Evolutionary conservation across 1,140 invertebrate species (phyloP).

Genomic region (Apis dorsata): DNA sequence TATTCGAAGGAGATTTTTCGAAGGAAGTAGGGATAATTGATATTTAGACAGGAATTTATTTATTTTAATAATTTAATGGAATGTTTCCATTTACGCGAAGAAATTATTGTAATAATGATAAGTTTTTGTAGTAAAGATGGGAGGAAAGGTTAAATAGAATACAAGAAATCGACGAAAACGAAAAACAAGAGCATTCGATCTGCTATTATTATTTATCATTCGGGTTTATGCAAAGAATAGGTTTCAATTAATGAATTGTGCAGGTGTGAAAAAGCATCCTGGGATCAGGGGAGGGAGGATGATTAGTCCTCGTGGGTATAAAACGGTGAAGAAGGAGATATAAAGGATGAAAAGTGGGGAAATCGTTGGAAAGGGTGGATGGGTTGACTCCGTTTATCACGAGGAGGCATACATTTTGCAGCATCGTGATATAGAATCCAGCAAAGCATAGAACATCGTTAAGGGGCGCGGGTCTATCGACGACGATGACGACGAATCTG

Average conservation of each 20-base stretch:
- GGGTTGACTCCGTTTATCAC: constrained; percentile 71
- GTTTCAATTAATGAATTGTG: neutral
- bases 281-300: neutral
- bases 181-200: no score
- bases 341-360: constrained; percentile 34
- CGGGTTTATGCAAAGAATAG: neutral
- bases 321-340: constrained; percentile 25
- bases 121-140: no score
- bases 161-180: no score
- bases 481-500: constrained; percentile 28
- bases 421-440: constrained; percentile 63
- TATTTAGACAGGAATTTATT: no score
- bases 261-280: neutral
- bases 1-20: no score
- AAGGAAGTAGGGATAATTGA: no score
- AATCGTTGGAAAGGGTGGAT: constrained; percentile 33
- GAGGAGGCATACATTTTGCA: constrained; percentile 73
- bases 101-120: no score
- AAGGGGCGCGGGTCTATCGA: constrained; percentile 62
- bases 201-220: neutral
- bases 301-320: neutral
- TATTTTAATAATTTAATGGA: no score
- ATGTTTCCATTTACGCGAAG: no score
- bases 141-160: no score
- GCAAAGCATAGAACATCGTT: constrained; percentile 61